Conservation (phyloP, 1,140 invertebrate genomes). For the Lasaia peninsularis region DNA sequence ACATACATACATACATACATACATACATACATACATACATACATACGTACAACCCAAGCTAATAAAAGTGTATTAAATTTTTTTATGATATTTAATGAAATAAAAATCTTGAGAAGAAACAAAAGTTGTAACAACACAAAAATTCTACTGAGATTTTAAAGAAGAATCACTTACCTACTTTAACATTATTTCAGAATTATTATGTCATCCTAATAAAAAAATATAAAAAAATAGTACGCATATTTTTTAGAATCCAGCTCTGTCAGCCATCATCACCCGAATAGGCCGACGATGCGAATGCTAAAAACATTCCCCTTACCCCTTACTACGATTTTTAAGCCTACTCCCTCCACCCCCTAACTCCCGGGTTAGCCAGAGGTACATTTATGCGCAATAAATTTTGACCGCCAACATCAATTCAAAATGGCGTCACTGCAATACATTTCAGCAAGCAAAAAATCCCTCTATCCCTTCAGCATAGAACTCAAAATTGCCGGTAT, state of each 20-base stretch:
- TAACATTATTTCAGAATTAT: too few species aligned
- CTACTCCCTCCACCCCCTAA: constrained; percentile 67
- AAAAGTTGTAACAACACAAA: too few species aligned
- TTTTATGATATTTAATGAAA: too few species aligned
- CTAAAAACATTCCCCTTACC: constrained; percentile 72
- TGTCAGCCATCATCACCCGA: constrained; percentile 68
- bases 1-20: too few species aligned
- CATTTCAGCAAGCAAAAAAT: constrained; percentile 33
- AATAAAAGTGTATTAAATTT: too few species aligned
- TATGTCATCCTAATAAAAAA: constrained; percentile 9
- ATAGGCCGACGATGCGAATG: constrained; percentile 71
- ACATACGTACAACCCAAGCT: too few species aligned
- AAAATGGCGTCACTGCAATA: constrained; percentile 56
- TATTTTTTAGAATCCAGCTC: constrained; percentile 40
- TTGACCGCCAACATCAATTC: constrained; percentile 63
- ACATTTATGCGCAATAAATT: constrained; percentile 77
- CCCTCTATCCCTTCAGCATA: constrained; percentile 31
- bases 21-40: too few species aligned
- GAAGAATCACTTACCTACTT: too few species aligned
- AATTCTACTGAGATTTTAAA: too few species aligned
- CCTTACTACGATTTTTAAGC: constrained; percentile 72
- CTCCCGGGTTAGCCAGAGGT: constrained; percentile 74
- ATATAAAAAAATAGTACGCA: constrained; percentile 20
- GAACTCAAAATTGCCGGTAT: constrained; percentile 32
- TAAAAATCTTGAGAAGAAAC: too few species aligned